Conservation (phyloP, 2,113 vertebrate species). For the Sceloporus undulatus region DNA sequence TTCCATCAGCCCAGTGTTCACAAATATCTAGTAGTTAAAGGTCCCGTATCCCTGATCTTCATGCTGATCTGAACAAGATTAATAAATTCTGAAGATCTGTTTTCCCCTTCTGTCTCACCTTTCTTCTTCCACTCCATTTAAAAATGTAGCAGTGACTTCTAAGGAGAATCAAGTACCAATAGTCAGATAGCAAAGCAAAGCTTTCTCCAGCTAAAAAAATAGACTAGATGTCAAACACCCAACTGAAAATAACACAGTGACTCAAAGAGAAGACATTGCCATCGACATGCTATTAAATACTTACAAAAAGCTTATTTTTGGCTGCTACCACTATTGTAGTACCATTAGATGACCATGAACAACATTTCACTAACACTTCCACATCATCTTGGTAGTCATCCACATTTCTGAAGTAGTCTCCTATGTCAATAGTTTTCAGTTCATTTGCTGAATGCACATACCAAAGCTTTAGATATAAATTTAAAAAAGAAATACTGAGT, state of each 20-base stretch:
- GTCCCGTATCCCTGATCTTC: no score
- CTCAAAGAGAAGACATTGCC: neutral
- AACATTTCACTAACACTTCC: slow-evolving; percentile 87
- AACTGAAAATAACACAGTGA: neutral
- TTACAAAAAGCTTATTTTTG: slow-evolving; percentile 89
- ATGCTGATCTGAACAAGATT: neutral
- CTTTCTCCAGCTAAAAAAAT: neutral
- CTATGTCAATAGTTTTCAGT: slow-evolving; percentile 86
- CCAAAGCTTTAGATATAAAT: slow-evolving; percentile 84
- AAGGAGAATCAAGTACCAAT: neutral
- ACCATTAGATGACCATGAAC: slow-evolving; percentile 89
- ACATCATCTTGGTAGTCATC: slow-evolving; percentile 81
- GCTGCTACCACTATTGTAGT: slow-evolving; percentile 85
- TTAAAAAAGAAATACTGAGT: slow-evolving; percentile 7
- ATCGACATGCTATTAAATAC: slow-evolving; percentile 51
- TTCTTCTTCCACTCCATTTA: neutral
- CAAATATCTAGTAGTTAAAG: no score
- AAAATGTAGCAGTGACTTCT: slow-evolving; percentile 2
- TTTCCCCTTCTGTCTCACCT: neutral
- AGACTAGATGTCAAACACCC: neutral
- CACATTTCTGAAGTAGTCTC: slow-evolving; percentile 76
- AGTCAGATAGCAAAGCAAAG: neutral
- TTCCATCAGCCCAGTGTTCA: no score
- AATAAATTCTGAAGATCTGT: neutral
- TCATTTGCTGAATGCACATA: slow-evolving; percentile 85